These are phyloP conservation scores for Sisor rabdophorus DNA, from an alignment of 2,113 vertebrate species.

Conservation along the genomic window DNA sequence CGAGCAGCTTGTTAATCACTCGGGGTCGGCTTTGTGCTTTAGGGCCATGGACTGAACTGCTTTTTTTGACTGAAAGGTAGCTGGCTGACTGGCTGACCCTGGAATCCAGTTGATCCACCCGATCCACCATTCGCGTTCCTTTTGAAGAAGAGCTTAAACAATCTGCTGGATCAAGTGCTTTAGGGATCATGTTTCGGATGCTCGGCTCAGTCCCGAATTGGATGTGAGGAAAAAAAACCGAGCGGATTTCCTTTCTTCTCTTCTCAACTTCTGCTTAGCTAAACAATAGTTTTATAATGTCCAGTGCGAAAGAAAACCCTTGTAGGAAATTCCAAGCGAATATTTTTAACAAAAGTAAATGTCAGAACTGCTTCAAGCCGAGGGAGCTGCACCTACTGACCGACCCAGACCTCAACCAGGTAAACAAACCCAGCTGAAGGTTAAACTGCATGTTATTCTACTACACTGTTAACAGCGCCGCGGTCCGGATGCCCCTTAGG, in stretches of 20 bases:
- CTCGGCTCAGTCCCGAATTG: slow-evolving; percentile 49
- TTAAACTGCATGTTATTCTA: not conserved
- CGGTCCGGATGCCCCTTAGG: no score
- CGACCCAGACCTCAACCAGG: slow-evolving; percentile 78
- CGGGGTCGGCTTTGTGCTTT: slow-evolving; percentile 61
- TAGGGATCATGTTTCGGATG: slow-evolving; percentile 52
- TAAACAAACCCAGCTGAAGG: slow-evolving; percentile 40
- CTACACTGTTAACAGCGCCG: not conserved
- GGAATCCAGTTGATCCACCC: not conserved
- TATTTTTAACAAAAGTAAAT: slow-evolving; percentile 82
- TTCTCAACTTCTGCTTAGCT: not conserved
- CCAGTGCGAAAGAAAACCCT: slow-evolving; percentile 71
- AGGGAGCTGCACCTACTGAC: slow-evolving; percentile 75
- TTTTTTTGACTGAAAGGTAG: slow-evolving; percentile 48
- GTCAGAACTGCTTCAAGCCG: slow-evolving; percentile 81
- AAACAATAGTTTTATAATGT: slow-evolving; percentile 59
- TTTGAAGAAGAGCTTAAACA: not conserved
- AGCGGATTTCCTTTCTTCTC: slow-evolving; percentile 37
- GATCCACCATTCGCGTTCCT: not conserved
- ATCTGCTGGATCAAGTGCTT: not conserved
- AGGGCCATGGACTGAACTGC: slow-evolving; percentile 65
- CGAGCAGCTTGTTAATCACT: slow-evolving; percentile 66
- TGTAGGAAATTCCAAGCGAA: slow-evolving; percentile 80
- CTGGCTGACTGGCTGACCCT: slow-evolving; percentile 57
- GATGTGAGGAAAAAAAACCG: slow-evolving; percentile 50